Conservation (phyloP, 1,140 invertebrate genomes). For the Ditylenchus dipsaci region DNA sequence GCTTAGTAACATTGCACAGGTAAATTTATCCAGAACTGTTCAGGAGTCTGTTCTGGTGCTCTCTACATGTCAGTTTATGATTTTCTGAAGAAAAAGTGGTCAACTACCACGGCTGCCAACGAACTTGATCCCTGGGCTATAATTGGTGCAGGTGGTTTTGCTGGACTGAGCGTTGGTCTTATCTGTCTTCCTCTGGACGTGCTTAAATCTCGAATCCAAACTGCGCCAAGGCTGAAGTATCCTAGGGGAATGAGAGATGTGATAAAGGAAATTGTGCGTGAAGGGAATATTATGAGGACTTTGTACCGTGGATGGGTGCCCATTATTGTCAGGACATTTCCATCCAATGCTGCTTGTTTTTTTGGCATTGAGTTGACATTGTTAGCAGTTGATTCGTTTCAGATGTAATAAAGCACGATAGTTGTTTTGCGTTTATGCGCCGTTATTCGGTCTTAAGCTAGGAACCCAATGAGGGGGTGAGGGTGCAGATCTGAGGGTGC, state of each 20-base stretch:
- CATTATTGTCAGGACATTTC: conserved; percentile 82
- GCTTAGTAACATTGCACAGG: too few species aligned
- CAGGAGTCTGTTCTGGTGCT: conserved; percentile 89
- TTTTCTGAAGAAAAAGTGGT: conserved; percentile 69
- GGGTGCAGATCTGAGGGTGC: too few species aligned
- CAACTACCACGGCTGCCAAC: too few species aligned
- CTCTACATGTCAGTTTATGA: conserved; percentile 97
- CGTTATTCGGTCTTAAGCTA: too few species aligned
- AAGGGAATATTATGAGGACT: conserved; percentile 66
- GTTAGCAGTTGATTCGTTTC: neutral
- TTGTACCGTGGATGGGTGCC: conserved; percentile 74
- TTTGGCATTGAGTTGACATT: conserved; percentile 52
- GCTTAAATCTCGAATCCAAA: conserved; percentile 91
- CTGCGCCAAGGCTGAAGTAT: conserved; percentile 81
- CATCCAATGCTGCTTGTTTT: conserved; percentile 75
- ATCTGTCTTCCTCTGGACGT: conserved; percentile 95
- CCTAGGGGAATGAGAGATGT: conserved; percentile 80
- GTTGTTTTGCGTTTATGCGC: too few species aligned
- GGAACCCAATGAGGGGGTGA: too few species aligned
- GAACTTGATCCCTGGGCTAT: too few species aligned
- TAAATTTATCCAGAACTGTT: conserved; percentile 18
- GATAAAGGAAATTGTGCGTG: conserved; percentile 71
- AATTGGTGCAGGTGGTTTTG: conserved; percentile 77
- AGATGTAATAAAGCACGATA: too few species aligned
- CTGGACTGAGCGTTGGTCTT: conserved; percentile 91